These are phyloP conservation scores for Sarcophaga variegata DNA, from an alignment of 2,888 invertebrate species.

Conservation along the genomic window DNA sequence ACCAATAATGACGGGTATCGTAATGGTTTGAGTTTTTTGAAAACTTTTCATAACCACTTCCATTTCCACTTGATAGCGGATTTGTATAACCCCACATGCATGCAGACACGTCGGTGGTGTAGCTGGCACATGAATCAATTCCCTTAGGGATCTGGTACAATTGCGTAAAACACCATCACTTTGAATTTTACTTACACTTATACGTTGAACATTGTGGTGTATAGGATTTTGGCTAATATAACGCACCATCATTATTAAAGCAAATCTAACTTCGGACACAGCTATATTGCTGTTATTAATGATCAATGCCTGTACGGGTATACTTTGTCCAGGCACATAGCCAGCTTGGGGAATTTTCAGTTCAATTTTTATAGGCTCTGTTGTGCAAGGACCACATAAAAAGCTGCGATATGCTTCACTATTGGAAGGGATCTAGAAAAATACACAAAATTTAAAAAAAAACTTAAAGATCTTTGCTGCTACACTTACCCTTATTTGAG, in stretches of 20 bases:
- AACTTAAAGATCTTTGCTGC: too few species aligned
- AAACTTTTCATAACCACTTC: slow-evolving; percentile 74
- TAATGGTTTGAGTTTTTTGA: slow-evolving; percentile 75
- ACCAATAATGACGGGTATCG: slow-evolving; percentile 80
- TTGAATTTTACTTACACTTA: slow-evolving; percentile 73
- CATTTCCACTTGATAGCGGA: slow-evolving; percentile 79
- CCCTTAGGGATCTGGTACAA: slow-evolving; percentile 73
- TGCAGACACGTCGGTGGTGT: slow-evolving; percentile 79
- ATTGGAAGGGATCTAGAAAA: slow-evolving; percentile 74
- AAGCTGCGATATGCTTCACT: slow-evolving; percentile 77
- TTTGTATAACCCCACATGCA: slow-evolving; percentile 77
- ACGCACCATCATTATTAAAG: slow-evolving; percentile 76
- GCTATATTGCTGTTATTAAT: slow-evolving; percentile 84
- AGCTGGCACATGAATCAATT: slow-evolving; percentile 77
- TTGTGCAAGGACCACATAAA: slow-evolving; percentile 78
- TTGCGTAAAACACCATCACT: slow-evolving; percentile 75
- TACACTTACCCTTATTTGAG: slow-evolving; percentile 71
- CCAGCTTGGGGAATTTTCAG: slow-evolving; percentile 78
- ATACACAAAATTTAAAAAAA: background rate
- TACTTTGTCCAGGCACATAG: slow-evolving; percentile 79
- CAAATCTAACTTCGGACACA: slow-evolving; percentile 74
- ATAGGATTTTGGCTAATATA: slow-evolving; percentile 73
- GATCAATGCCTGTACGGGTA: slow-evolving; percentile 81
- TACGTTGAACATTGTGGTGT: slow-evolving; percentile 74
- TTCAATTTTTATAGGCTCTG: slow-evolving; percentile 76